Evolutionary conservation across 2,797 vertebrate genomes (phyloP).

Genomic region (Perodicticus potto): DNA sequence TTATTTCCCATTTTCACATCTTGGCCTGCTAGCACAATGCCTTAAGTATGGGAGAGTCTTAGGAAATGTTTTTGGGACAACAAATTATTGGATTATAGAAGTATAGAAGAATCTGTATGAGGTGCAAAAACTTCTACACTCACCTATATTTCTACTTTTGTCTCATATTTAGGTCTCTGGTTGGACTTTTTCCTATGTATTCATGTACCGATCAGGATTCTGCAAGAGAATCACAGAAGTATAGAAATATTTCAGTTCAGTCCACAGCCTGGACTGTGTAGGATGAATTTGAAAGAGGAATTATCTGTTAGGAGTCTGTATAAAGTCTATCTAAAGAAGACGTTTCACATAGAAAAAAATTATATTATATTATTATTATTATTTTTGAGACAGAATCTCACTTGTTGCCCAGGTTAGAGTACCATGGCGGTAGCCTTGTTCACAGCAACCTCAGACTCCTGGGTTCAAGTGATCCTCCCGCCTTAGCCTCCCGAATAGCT

Average conservation of each 20-base stretch:
- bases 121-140: not conserved
- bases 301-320: too few species aligned
- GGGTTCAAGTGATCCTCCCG: too few species aligned
- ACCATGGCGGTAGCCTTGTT: too few species aligned
- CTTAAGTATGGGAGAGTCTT: not conserved
- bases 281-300: too few species aligned
- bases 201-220: not conserved
- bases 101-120: slow-evolving; percentile 24
- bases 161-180: not conserved
- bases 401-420: too few species aligned
- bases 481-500: too few species aligned
- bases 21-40: not conserved
- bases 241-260: not conserved
- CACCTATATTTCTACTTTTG: slow-evolving; percentile 28
- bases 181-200: not conserved
- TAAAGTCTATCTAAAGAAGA: not conserved
- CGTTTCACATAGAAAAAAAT: not conserved
- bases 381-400: too few species aligned
- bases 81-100: slow-evolving; percentile 5
- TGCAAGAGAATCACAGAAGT: not conserved
- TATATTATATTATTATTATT: too few species aligned
- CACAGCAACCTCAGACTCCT: too few species aligned
- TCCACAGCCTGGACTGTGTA: too few species aligned
- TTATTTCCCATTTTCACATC: not conserved
- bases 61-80: slow-evolving; percentile 51